Evolutionary conservation across 1,140 invertebrate genomes (phyloP).

Genomic region (Ceratosolen solmsi): DNA sequence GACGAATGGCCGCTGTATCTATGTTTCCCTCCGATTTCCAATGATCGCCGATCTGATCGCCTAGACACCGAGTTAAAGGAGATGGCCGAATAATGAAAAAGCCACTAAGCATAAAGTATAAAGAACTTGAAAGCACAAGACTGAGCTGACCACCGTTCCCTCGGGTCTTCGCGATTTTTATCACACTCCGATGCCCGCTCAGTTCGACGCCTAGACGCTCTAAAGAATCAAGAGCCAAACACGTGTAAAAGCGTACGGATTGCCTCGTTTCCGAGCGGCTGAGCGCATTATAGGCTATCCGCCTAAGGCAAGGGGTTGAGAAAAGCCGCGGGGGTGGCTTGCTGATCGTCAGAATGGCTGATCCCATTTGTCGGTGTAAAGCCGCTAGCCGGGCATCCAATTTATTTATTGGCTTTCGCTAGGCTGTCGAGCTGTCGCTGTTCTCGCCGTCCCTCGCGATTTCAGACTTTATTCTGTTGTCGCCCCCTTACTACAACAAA

Average conservation of each 20-base stretch:
- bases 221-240: conserved; percentile 54
- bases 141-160: background rate
- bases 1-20: background rate
- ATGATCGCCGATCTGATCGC: too few relatives aligned
- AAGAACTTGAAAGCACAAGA: background rate
- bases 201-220: too few relatives aligned
- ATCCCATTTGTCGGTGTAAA: conserved; percentile 72
- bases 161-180: conserved; percentile 32
- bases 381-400: conserved; percentile 68
- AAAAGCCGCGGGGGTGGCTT: conserved; percentile 49
- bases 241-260: conserved; percentile 59
- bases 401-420: conserved; percentile 73
- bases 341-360: conserved; percentile 71
- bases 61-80: too few relatives aligned
- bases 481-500: too few relatives aligned
- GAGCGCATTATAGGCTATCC: conserved; percentile 56
- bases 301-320: conserved; percentile 31
- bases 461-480: conserved; percentile 10
- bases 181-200: background rate
- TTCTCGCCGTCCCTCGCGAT: background rate
- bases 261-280: conserved; percentile 58
- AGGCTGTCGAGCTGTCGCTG: conserved; percentile 29
- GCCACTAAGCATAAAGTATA: background rate
- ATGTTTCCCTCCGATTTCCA: too few relatives aligned
- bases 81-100: background rate